Base-by-base conservation (phyloP, 2,888 invertebrate species). In the Phengaris alcon region DNA sequence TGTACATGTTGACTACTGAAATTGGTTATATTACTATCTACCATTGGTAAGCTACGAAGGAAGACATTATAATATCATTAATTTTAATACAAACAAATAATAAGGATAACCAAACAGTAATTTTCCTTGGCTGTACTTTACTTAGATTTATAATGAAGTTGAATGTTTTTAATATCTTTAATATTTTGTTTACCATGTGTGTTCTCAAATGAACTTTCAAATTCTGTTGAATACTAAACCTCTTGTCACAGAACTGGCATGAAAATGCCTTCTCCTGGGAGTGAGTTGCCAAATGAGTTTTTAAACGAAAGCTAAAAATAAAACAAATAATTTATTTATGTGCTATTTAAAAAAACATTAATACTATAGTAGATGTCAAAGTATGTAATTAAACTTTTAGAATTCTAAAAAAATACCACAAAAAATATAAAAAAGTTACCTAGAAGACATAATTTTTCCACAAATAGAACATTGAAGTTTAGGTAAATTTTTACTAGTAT, bases 391-490 rank as follows among this genome's bases (percentile, higher is more conserved):
- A 35, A 3, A 4, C 35, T 35, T 35, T 35, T 35, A 35, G 35
- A 59, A 72, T 35, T 59, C n/a, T 22, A 12, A 69, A 69, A 44
- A 35, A 12, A 64, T 13, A 64, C n/a, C 52, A 35, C 12, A 6
- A 12, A 22, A 13, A 15, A 72, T 69, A 59, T 15, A 74, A 51
- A 22, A n/a, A 68, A 79, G 79, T 79, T 84, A 92, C 93, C 89
- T 88, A 15, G 93, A 93, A 46, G 93, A 93, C 89, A 94, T 90
- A 48, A 93, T 87, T 87, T 93, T 94, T n/a, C 93, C 94, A 85
- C 94, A 94, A 54, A 87, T 90, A 78, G 86, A 90, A 79, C 94
- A 94, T 83, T 94, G 94, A 74, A 89, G 88, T 78, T 87, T 88
- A 44, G 77, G 82, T 48, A 80, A 74, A 72, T 79, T 81, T 76